Percentiles rank a stretch among this genome's conserved stretches.
These are phyloP conservation scores for Tetranychus piercei DNA, from an alignment of 2,888 invertebrate genomes.

Conservation along the genomic window DNA sequence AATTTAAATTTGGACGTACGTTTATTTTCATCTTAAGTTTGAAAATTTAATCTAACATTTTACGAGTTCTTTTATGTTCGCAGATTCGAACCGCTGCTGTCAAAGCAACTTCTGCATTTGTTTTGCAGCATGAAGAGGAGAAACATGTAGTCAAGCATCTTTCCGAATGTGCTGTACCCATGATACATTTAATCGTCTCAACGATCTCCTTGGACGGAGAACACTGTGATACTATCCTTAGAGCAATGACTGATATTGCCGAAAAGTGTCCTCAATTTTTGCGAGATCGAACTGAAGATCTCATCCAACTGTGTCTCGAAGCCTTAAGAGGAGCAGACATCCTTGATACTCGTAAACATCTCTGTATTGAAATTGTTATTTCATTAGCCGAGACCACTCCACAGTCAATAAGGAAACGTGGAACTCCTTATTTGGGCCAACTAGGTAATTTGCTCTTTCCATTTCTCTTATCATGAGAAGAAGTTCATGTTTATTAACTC, in stretches of 20 bases:
- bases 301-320: conserved; percentile 75
- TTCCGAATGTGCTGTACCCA: conserved; percentile 52
- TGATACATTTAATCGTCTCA: conserved; percentile 32
- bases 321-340: conserved; percentile 33
- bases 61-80: conserved; percentile 35
- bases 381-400: conserved; percentile 80
- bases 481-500: background rate
- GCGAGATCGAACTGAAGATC: conserved; percentile 60
- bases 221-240: conserved; percentile 47
- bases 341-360: conserved; percentile 54
- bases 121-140: conserved; percentile 81
- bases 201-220: conserved; percentile 49
- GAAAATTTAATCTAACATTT: background rate
- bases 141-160: conserved; percentile 72
- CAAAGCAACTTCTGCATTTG: conserved; percentile 47
- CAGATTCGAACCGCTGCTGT: conserved; percentile 38
- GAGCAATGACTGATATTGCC: conserved; percentile 79
- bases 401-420: conserved; percentile 84
- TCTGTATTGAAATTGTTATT: conserved; percentile 68
- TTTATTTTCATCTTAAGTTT: conserved; percentile 6
- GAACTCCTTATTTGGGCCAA: conserved; percentile 55
- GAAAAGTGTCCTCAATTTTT: conserved; percentile 82
- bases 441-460: conserved; percentile 32
- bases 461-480: background rate
- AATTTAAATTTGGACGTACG: conserved; percentile 42